Base-by-base conservation (phyloP, 2,113 vertebrate species). In the Corythaixoides concolor region DNA sequence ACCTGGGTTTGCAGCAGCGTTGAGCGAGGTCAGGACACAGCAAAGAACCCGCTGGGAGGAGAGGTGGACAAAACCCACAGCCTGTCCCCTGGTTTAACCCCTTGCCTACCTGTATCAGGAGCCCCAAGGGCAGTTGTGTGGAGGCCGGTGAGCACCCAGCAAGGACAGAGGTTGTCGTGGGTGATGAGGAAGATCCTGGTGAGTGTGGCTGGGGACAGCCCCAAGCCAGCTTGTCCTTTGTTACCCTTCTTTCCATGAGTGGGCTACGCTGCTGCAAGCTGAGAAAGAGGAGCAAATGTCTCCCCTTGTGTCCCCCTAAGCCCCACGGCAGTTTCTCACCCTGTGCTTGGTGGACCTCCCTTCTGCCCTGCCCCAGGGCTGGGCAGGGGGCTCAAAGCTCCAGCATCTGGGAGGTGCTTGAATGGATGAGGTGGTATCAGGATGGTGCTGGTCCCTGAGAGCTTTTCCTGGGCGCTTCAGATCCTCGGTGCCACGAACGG, bases 401-500 rank as follows among this genome's bases (percentile, higher is more conserved):
- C 27, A 32, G 37, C 24, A 13, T 14, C 39, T 56, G 60, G 20
- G 68, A 77, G 73, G 14, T 52, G 55, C 47, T 58, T 12, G 56
- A 64, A 14, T 30, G 53, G 41, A 6, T 78, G 20, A 21, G 53
- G 11, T 45, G 74, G 39, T 33, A 23, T 53, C 39, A n/a, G 53
- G 45, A 24, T 20, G 30, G n/a, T 39, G 74, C 58, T 59, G 21
- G 50, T 72, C 43, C 45, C 74, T 5, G 0, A 58, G 66, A 79
- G 47, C 72, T 85, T 70, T 63, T 75, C 47, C 49, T 53, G 39
- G 86, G 27, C 3, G 2, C 33, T 63, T 47, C 32, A 4, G 27
- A 23, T 76, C n/a, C n/a, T 50, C 49, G 18, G 39, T 8, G 27
- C n/a, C 1, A 0, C 2, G 2, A 80, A 30, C 1, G 5, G 24